Base-by-base conservation (phyloP, 2,113 vertebrate genomes). In the Colossoma macropomum region DNA sequence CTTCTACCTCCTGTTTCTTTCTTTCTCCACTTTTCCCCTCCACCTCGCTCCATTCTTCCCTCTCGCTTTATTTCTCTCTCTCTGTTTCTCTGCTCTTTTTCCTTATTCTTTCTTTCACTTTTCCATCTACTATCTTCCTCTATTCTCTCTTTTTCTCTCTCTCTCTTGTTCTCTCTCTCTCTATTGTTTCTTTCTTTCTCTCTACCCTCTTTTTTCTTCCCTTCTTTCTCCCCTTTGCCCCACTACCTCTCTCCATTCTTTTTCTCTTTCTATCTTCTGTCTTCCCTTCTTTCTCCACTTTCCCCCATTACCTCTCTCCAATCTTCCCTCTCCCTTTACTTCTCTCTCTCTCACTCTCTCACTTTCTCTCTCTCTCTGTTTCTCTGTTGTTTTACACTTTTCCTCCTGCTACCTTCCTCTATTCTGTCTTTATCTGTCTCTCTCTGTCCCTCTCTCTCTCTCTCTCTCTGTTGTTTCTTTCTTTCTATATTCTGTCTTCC, bases 201-300 rank as follows among this genome's bases (percentile, higher is more conserved):
- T 16, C 48, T 79, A n/a, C n/a, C n/a, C n/a, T 32, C 8, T 34
- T 50, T 48, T 68, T 23, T 16, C 38, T 32, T n/a, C n/a, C 28
- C 78, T n/a, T 87, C 48, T 63, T 48, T 68, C 23, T 73, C 86
- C 85, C 89, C 87, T 90, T n/a, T n/a, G n/a, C 25, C 63, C 63
- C 68, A 38, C 32, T 30, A 59, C n/a, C 13, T 28, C 10, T 45
- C 70, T 80, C 48, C 69, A 59, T 34, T 56, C 60, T 84, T 75
- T 75, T 23, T 54, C 54, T n/a, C 30, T 80, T 27, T 21, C 17
- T 71, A 63, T 77, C 45, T n/a, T 71, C 75, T 75, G 38, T 74
- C 69, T 48, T 32, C 80, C 60, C 83, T 62, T 52, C 80, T 80
- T 50, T 80, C 65, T 69, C 28, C n/a, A n/a, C n/a, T n/a, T n/a